Evolutionary conservation across 2,888 invertebrate species (phyloP), one percentile per base, ranked within the genome.

Genomic region (Drosophila niveifrons): DNA sequence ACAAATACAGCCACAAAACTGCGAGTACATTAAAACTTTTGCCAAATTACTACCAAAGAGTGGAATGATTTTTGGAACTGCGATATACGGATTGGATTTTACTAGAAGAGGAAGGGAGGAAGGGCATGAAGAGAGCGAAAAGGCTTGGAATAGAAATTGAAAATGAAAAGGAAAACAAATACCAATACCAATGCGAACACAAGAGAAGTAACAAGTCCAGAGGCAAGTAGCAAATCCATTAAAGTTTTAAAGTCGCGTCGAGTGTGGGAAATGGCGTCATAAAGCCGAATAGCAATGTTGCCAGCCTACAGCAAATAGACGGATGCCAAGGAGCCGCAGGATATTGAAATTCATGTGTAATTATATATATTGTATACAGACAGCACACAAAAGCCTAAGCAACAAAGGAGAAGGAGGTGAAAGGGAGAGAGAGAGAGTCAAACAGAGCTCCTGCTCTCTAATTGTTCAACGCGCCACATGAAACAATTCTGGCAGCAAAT

Each of bases 321-420:
- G 17, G 15, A n/a, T 4, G 15, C 23, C 17, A 50, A 59, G 23
- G 55, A 48, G 84, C 80, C 82, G 78, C 76, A 72, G 84, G 82
- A 80, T 87, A 84, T 84, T 84, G 88, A 87, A 84, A 87, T 87
- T 84, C 86, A 82, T 87, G 80, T 82, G 82, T 84, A 87, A 84
- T 84, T 82, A 80, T 82, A 72, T 80, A 75, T 59, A 67, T 70
- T 36, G 65, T 53, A 23, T 29, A 53, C 41, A 61, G n/a, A n/a
- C 39, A 66, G 56, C 62, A 65, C 44, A 59, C 64, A 53, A 41
- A 53, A 11, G 31, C 36, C 50, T 31, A 57, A 13, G 39, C 28
- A 39, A 46, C 39, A n/a, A 23, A 59, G 44, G 43, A 63, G 51
- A 53, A 31, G 52, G 44, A 47, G 15, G 59, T 46, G 29, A 7